Evolutionary conservation across 2,888 invertebrate species (phyloP).

Genomic region (Anthrax anthrax): DNA sequence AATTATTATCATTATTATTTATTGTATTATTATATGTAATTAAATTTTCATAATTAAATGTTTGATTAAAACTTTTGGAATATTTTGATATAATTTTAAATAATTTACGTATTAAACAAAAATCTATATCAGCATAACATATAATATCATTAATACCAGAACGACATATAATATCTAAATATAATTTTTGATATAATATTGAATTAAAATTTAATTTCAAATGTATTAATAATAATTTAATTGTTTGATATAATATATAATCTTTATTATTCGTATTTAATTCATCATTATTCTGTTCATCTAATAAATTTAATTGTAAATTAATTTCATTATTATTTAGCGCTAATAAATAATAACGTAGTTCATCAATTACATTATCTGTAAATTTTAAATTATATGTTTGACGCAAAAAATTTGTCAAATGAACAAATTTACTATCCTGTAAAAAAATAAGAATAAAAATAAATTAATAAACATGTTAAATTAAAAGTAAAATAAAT

Average conservation of each 20-base stretch:
- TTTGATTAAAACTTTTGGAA: neutral
- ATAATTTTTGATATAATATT: slow-evolving; percentile 45
- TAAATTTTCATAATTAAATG: neutral
- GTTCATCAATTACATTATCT: slow-evolving; percentile 33
- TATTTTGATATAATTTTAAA: slow-evolving; percentile 39
- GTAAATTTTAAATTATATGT: slow-evolving; percentile 38
- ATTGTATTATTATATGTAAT: no score
- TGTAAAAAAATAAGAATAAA: slow-evolving; percentile 33
- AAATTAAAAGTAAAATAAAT: neutral
- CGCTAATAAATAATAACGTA: slow-evolving; percentile 23
- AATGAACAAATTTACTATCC: slow-evolving; percentile 47
- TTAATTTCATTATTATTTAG: slow-evolving; percentile 26
- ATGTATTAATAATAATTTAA: slow-evolving; percentile 45
- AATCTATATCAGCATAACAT: slow-evolving; percentile 34
- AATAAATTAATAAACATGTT: no score
- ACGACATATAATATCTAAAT: slow-evolving; percentile 43
- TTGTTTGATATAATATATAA: slow-evolving; percentile 39
- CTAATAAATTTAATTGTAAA: no score
- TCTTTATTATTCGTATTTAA: slow-evolving; percentile 37
- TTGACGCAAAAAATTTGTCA: slow-evolving; percentile 44
- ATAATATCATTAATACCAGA: slow-evolving; percentile 44
- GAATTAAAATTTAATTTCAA: slow-evolving; percentile 48
- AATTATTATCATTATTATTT: neutral
- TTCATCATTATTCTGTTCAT: no score
- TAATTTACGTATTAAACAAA: slow-evolving; percentile 35